These are phyloP conservation scores for Zaprionus obscuricornis DNA, from an alignment of 2,888 invertebrate genomes.

Conservation along the genomic window DNA sequence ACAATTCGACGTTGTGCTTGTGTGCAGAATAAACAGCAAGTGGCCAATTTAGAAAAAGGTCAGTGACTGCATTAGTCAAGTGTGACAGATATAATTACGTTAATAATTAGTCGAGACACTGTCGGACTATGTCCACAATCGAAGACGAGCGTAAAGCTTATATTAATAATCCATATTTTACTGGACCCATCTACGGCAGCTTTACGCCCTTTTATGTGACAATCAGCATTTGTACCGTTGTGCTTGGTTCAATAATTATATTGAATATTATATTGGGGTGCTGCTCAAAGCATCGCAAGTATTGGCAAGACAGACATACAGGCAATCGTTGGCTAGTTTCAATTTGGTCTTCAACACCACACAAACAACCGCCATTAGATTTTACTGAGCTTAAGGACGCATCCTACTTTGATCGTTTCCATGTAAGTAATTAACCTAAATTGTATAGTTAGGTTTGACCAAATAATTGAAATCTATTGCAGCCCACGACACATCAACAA, in stretches of 20 bases:
- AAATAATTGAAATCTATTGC: background rate
- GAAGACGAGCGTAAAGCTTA: constrained; percentile 87
- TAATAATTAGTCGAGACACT: constrained; percentile 20
- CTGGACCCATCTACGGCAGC: constrained; percentile 87
- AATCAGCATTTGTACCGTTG: constrained; percentile 90
- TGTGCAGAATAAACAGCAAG: constrained; percentile 25
- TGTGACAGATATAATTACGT: constrained; percentile 24
- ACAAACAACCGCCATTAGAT: constrained; percentile 92
- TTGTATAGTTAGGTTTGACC: background rate
- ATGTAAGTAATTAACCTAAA: constrained; percentile 62
- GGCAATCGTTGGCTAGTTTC: constrained; percentile 94
- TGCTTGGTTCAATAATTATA: constrained; percentile 88
- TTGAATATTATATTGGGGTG: constrained; percentile 92
- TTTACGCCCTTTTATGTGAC: constrained; percentile 94
- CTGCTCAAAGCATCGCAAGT: constrained; percentile 90
- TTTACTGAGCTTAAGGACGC: constrained; percentile 88
- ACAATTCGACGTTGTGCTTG: constrained; percentile 30
- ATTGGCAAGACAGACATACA: constrained; percentile 92
- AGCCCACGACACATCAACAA: constrained; percentile 73
- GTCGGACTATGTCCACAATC: constrained; percentile 86
- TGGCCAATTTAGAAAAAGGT: constrained; percentile 22
- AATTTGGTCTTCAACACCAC: constrained; percentile 92
- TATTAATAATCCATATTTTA: constrained; percentile 86
- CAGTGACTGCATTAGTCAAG: constrained; percentile 43
- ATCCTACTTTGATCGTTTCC: constrained; percentile 81